Evolutionary conservation across 2,888 invertebrate species (phyloP).

Genomic region (Electrophaes corylata): DNA sequence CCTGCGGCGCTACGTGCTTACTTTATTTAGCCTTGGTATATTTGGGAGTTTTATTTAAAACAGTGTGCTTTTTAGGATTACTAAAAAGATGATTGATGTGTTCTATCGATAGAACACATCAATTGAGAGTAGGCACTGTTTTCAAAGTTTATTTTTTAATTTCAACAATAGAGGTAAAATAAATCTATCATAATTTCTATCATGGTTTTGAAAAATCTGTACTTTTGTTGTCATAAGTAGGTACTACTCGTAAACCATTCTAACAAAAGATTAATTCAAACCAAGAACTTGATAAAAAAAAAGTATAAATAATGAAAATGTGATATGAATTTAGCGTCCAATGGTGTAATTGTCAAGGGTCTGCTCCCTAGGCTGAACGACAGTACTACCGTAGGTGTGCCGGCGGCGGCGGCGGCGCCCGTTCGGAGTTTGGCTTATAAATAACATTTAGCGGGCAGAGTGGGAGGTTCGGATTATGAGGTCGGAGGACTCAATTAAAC

Average conservation of each 20-base stretch:
- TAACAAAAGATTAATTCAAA: neutral
- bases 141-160: too few species aligned
- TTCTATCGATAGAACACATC: too few species aligned
- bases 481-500: slow-evolving; percentile 83
- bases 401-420: slow-evolving; percentile 43
- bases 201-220: too few species aligned
- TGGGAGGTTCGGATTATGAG: slow-evolving; percentile 78
- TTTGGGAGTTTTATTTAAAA: neutral
- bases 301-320: neutral
- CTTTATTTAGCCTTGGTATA: slow-evolving; percentile 4
- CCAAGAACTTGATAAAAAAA: neutral
- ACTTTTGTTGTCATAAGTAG: too few species aligned
- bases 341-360: slow-evolving; percentile 36
- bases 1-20: neutral
- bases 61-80: too few species aligned
- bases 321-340: slow-evolving; percentile 12
- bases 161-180: neutral
- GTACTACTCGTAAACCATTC: too few species aligned
- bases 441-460: slow-evolving; percentile 80
- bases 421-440: slow-evolving; percentile 76
- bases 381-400: slow-evolving; percentile 58
- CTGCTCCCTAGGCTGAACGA: slow-evolving; percentile 65
- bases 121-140: too few species aligned
- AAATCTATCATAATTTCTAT: too few species aligned
- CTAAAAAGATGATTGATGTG: too few species aligned